Conservation (phyloP, 2,888 invertebrate genomes). For the Scaptomyza caliginosa region DNA sequence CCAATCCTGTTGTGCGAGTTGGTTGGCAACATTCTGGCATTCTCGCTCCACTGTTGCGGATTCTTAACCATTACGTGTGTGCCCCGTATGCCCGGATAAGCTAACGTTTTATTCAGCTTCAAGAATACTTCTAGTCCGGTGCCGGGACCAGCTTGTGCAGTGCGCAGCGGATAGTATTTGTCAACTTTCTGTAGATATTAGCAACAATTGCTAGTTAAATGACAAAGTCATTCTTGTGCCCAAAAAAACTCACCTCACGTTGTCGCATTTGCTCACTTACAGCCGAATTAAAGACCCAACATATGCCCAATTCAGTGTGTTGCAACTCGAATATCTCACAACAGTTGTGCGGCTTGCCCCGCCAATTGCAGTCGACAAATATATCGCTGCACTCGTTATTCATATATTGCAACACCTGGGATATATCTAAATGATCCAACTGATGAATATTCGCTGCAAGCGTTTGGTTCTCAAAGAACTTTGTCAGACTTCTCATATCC, state of each 20-base stretch:
- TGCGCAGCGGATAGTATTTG: conserved; percentile 77
- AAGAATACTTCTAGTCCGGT: conserved; percentile 73
- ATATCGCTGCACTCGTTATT: conserved; percentile 80
- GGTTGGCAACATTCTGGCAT: conserved; percentile 53
- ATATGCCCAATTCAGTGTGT: conserved; percentile 84
- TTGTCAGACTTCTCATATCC: conserved; percentile 42
- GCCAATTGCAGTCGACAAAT: conserved; percentile 84
- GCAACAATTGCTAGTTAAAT: too few relatives aligned
- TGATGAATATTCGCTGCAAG: conserved; percentile 49
- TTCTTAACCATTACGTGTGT: conserved; percentile 77
- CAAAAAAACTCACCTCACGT: conserved; percentile 53
- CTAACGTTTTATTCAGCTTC: conserved; percentile 51
- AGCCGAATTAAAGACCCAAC: conserved; percentile 84
- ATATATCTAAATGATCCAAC: conserved; percentile 73
- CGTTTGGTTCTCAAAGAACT: conserved; percentile 62
- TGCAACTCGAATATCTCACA: conserved; percentile 84
- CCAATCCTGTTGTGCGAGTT: conserved; percentile 65
- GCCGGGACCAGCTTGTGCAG: conserved; percentile 75
- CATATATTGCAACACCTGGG: conserved; percentile 62
- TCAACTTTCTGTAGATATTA: conserved; percentile 53
- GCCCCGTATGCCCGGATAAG: conserved; percentile 55
- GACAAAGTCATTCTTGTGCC: too few relatives aligned
- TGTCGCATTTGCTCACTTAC: conserved; percentile 53
- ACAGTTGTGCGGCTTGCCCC: conserved; percentile 82
- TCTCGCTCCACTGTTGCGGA: conserved; percentile 73